Evolutionary conservation across 1,140 invertebrate genomes (phyloP).

Genomic region (Cydia strobilella): DNA sequence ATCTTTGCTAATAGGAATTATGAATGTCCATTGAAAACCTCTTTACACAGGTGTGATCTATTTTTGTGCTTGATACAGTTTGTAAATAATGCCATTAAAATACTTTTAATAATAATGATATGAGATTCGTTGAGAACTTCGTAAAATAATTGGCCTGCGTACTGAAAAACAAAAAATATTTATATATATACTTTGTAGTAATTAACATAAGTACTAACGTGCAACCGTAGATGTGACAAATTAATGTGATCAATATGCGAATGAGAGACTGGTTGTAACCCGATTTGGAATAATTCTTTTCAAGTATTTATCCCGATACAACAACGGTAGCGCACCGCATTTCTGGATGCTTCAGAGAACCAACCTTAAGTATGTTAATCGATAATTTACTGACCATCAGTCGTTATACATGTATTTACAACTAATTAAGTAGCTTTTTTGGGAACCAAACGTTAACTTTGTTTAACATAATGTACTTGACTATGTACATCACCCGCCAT

Average conservation of each 20-base stretch:
- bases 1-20: too few relatives aligned
- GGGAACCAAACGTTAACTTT: background rate
- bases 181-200: background rate
- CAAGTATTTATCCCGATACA: conserved; percentile 31
- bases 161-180: background rate
- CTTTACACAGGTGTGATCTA: too few relatives aligned
- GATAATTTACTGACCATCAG: conserved; percentile 28
- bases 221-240: conserved; percentile 24
- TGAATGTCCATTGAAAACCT: too few relatives aligned
- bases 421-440: conserved; percentile 30
- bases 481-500: background rate
- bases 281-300: conserved; percentile 32
- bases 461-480: background rate
- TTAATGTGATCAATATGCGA: conserved; percentile 30
- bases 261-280: conserved; percentile 11
- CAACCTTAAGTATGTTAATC: conserved; percentile 30
- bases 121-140: background rate
- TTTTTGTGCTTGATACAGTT: too few relatives aligned
- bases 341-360: conserved; percentile 30
- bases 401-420: conserved; percentile 29
- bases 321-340: conserved; percentile 29
- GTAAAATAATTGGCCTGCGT: background rate
- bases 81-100: background rate
- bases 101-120: background rate
- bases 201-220: conserved; percentile 17